Evolutionary conservation across 2,113 vertebrate genomes (phyloP), one percentile per base, ranked within the genome.

Genomic region (Mirounga angustirostris): DNA sequence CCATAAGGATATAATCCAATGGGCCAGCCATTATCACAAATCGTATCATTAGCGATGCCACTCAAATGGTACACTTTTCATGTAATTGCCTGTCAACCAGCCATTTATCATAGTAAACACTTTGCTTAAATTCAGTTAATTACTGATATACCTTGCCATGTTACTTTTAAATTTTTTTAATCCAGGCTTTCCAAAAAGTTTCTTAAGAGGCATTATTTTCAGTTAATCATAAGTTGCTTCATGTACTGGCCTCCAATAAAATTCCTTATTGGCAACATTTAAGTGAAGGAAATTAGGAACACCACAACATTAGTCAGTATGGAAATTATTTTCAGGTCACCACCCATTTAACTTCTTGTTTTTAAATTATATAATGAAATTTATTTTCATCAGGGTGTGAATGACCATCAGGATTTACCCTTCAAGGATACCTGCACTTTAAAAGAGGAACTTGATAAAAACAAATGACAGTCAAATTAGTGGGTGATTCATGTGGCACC

Each of bases 171-270:
- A 2, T n/a, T 81, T 71, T 71, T 80, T 76, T 14, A 78, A 67
- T 19, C 9, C 21, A 95, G 46, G 33, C 8, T 96, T 96, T 78
- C 67, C 28, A 61, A 89, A 89, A 24, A 19, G 26, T 61, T 89
- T 94, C 40, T 71, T 88, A 61, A 71, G 36, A 61, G 50, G 88
- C 52, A n/a, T 33, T 86, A 54, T 81, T 81, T 96, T 74, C 59
- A 92, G 13, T 69, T 83, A 83, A 89, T 95, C 21, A 30, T 22
- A 71, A 18, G 15, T 83, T 43, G 26, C 61, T 91, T 80, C 59
- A 52, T 18, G 65, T 54, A 76, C 67, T 33, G 36, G 36, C 30
- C 58, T 94, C 67, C 69, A 94, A 50, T 43, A 82, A 58, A 81
- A 59, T 79, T 56, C 71, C 14, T 91, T 87, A 50, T 36, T 59